Percentiles rank a stretch among this genome's conserved stretches.
These are phyloP conservation scores for Sipha maydis DNA, from an alignment of 2,888 invertebrate genomes.

Conservation along the genomic window DNA sequence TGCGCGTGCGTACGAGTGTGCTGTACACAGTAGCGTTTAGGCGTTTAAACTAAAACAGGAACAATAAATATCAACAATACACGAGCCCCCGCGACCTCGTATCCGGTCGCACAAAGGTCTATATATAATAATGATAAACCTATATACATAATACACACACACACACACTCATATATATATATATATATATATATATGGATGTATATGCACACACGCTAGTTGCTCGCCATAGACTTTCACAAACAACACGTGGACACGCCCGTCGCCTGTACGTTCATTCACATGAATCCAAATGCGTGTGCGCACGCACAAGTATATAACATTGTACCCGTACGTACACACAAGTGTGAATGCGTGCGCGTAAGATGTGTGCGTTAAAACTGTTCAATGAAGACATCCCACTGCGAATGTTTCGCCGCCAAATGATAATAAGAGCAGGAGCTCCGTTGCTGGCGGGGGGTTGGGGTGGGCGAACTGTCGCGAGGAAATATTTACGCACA, in stretches of 20 bases:
- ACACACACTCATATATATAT: slow-evolving; percentile 21
- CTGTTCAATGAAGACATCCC: slow-evolving; percentile 40
- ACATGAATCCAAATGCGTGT: background rate
- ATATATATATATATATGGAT: no score
- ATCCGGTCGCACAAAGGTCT: slow-evolving; percentile 61
- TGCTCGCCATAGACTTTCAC: slow-evolving; percentile 45
- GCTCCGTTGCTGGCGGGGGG: background rate
- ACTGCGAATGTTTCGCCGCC: slow-evolving; percentile 46
- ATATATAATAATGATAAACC: slow-evolving; percentile 11
- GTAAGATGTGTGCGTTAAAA: background rate
- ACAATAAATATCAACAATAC: slow-evolving; percentile 56
- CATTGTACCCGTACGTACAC: background rate
- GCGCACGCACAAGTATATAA: background rate
- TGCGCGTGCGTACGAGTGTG: background rate
- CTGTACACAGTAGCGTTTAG: slow-evolving; percentile 31
- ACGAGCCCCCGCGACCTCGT: slow-evolving; percentile 46
- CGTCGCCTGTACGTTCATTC: no score
- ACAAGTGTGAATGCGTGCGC: background rate
- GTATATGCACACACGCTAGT: background rate
- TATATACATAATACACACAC: background rate
- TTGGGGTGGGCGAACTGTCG: background rate
- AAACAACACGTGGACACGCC: slow-evolving; percentile 57
- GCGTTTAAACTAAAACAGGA: slow-evolving; percentile 52
- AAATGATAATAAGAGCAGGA: background rate
- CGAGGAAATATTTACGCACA: background rate